These are phyloP conservation scores for Centruroides sculpturatus DNA, from an alignment of 1,140 invertebrate species.

Conservation along the genomic window DNA sequence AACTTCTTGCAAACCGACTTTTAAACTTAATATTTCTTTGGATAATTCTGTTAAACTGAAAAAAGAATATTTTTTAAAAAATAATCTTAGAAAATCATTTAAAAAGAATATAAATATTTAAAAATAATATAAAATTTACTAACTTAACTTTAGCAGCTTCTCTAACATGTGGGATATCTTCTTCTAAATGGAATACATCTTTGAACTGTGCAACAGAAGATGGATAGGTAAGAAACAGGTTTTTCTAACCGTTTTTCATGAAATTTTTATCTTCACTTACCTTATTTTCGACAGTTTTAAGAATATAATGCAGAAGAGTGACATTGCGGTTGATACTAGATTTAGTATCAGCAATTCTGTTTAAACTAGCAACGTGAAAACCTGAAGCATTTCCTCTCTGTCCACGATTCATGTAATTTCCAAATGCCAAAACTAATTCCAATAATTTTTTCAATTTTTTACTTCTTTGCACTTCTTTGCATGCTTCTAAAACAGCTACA, in stretches of 20 bases:
- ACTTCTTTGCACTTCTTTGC: slow-evolving; percentile 56
- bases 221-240: too few species aligned
- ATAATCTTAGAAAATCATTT: neutral
- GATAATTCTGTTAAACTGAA: slow-evolving; percentile 77
- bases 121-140: slow-evolving; percentile 19
- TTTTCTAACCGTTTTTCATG: too few species aligned
- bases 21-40: slow-evolving; percentile 70
- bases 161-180: slow-evolving; percentile 73
- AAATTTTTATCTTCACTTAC: neutral
- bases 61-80: neutral
- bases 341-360: slow-evolving; percentile 84
- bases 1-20: slow-evolving; percentile 72
- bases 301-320: slow-evolving; percentile 86
- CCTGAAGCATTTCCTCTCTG: slow-evolving; percentile 87
- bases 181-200: slow-evolving; percentile 74
- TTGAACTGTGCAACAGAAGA: slow-evolving; percentile 48
- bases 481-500: slow-evolving; percentile 72
- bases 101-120: neutral
- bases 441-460: slow-evolving; percentile 61
- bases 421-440: slow-evolving; percentile 81
- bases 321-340: slow-evolving; percentile 76
- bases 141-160: slow-evolving; percentile 78
- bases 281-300: slow-evolving; percentile 61
- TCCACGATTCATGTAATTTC: slow-evolving; percentile 79
- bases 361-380: slow-evolving; percentile 75